These are phyloP conservation scores for Drepana falcataria DNA, from an alignment of 2,888 invertebrate species.

Conservation along the genomic window DNA sequence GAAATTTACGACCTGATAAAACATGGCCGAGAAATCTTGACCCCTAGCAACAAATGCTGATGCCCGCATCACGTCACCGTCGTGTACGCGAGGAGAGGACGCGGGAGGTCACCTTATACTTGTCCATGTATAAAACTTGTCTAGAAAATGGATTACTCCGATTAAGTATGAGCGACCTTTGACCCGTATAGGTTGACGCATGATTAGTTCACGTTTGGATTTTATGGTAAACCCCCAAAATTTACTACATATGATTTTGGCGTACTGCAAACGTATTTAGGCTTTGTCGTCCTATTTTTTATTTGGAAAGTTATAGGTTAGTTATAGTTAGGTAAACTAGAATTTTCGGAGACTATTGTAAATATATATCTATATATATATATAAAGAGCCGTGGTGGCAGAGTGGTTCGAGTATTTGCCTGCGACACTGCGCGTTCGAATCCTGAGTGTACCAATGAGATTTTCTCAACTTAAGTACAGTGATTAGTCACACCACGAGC, in stretches of 20 bases:
- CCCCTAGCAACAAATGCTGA: slow-evolving; percentile 38
- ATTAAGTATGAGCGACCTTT: slow-evolving; percentile 67
- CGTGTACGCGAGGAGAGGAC: slow-evolving; percentile 18
- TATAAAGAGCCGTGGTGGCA: too few relatives aligned
- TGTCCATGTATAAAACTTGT: slow-evolving; percentile 59
- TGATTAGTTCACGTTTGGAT: slow-evolving; percentile 50
- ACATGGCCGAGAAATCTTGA: slow-evolving; percentile 47
- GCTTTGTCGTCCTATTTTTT: slow-evolving; percentile 1
- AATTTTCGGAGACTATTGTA: too few relatives aligned
- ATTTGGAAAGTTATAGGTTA: neutral
- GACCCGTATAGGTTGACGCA: slow-evolving; percentile 61
- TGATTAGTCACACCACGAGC: too few relatives aligned
- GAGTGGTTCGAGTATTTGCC: too few relatives aligned
- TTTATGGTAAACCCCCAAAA: slow-evolving; percentile 23
- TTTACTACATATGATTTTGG: slow-evolving; percentile 7
- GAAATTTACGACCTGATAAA: slow-evolving; percentile 74
- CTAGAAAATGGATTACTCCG: slow-evolving; percentile 69
- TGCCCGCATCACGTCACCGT: slow-evolving; percentile 15
- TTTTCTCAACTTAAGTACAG: too few relatives aligned
- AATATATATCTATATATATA: too few relatives aligned
- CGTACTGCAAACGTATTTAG: neutral
- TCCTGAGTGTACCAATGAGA: too few relatives aligned
- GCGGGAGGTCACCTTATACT: slow-evolving; percentile 37
- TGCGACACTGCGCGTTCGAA: too few relatives aligned
- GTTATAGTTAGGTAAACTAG: neutral